Evolutionary conservation across 2,888 invertebrate species (phyloP), one percentile per base, ranked within the genome.

Genomic region (Acronicta alni): DNA sequence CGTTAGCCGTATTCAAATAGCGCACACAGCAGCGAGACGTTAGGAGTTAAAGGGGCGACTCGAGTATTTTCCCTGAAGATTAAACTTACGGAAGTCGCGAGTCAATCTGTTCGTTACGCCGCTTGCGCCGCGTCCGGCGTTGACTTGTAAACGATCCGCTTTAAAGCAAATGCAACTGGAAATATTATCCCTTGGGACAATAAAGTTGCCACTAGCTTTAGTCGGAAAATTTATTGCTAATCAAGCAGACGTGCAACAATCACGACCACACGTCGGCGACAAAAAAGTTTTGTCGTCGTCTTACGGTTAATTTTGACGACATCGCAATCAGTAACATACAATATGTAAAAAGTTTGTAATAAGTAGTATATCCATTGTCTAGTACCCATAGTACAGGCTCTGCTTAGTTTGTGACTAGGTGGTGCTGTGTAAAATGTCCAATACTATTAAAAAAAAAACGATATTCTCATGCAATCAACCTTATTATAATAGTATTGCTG

Each of bases 51-150:
- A 66, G 69, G 69, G 47, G 64, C 46, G 57, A 67, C 57, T 68
- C 58, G 66, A 73, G 77, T 80, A 78, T 83, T 83, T 81, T 77
- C 83, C 83, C 82, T 56, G 15, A 81, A 77, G 84, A 83, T 78
- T 81, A 79, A 79, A 76, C 69, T 77, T 61, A 32, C 43, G 57
- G 78, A 71, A 75, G 57, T 71, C 67, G 76, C 59, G 70, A 85
- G 83, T 85, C 82, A 84, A 86, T 84, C 83, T 77, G 75, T 72
- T 82, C 80, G 82, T 82, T 82, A 82, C 75, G 74, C 74, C 79
- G 74, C 43, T 38, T 23, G 35, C 35, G 15, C 52, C 12, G 35
- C 69, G 72, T 74, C 75, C 65, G 49, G 64, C 56, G 75, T 51
- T 68, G 77, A 76, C 73, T 82, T 71, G 80, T 75, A 76, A 80